phyloP scores from a whole-genome alignment of 2,113 vertebrate genomes.

The Prochilodus magdalenae region DNA sequence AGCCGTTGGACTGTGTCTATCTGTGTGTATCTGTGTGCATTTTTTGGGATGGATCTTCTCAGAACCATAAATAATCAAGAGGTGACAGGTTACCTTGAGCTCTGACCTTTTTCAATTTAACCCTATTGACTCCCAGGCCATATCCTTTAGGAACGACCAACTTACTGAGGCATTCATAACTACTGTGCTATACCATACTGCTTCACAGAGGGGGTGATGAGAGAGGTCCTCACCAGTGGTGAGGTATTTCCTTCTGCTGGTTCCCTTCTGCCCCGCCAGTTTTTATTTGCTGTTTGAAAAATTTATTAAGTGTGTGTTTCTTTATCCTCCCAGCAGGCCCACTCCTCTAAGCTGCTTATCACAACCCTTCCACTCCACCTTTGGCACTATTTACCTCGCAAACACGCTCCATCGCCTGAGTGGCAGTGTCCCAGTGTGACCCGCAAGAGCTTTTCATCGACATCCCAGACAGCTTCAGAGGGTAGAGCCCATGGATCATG shows the following conservation, averaged over 20 bases:
- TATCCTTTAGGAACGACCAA: too few species aligned
- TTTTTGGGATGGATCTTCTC: too few species aligned
- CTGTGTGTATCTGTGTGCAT: too few species aligned
- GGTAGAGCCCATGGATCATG: not conserved
- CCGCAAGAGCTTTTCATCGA: not conserved
- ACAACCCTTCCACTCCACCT: not conserved
- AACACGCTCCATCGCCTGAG: not conserved
- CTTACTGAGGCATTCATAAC: too few species aligned
- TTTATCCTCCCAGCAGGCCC: slow-evolving; percentile 6
- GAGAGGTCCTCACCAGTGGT: not conserved
- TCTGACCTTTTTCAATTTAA: too few species aligned
- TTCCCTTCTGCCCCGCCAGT: not conserved
- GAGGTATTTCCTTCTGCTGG: not conserved
- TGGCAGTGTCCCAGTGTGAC: not conserved
- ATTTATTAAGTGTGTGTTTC: not conserved
- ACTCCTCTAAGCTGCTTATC: slow-evolving; percentile 8
- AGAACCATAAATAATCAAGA: too few species aligned
- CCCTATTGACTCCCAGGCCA: too few species aligned
- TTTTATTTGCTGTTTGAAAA: not conserved
- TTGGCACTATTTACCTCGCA: not conserved
- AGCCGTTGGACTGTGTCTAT: too few species aligned
- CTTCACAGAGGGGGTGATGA: not conserved
- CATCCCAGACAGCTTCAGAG: not conserved
- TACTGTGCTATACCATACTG: too few species aligned
- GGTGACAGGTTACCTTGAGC: too few species aligned